Percentiles rank a stretch among this genome's conserved stretches.
Conservation (phyloP, 1,140 invertebrate species). For the Meloidogyne hapla region DNA sequence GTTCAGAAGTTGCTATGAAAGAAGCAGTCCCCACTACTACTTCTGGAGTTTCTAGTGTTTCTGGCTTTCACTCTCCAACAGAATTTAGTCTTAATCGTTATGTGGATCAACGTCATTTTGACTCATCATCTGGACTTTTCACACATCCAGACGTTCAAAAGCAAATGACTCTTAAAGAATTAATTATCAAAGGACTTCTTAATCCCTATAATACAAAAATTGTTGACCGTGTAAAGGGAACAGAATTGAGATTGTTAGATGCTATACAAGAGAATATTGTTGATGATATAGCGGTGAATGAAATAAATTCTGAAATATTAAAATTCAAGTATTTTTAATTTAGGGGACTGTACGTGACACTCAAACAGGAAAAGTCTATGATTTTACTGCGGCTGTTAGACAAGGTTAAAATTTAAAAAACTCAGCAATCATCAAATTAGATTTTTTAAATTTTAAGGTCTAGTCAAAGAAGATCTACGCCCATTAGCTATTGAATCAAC, state of each 20-base stretch:
- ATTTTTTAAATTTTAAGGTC: neutral
- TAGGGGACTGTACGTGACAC: constrained; percentile 73
- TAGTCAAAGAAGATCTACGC: constrained; percentile 73
- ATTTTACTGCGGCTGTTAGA: constrained; percentile 34
- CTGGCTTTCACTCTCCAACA: neutral
- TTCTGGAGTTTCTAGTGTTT: neutral
- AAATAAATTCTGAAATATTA: neutral
- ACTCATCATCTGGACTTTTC: constrained; percentile 41
- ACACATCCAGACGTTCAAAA: constrained; percentile 41
- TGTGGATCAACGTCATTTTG: constrained; percentile 31
- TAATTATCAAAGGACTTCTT: constrained; percentile 54
- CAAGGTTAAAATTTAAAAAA: constrained; percentile 32
- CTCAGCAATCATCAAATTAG: neutral
- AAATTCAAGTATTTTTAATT: neutral
- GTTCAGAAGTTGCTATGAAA: constrained; percentile 37
- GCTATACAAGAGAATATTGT: constrained; percentile 79
- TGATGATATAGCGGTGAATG: constrained; percentile 70
- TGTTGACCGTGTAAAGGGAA: constrained; percentile 75
- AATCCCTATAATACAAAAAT: constrained; percentile 64
- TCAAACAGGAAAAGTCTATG: constrained; percentile 66
- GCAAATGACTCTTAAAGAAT: constrained; percentile 50
- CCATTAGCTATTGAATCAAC: constrained; percentile 72
- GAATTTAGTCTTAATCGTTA: constrained; percentile 44
- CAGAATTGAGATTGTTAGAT: constrained; percentile 77
- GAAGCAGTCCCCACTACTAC: constrained; percentile 39